A percentile compares a stretch with the other conserved stretches of the same genome.
phyloP scores from a whole-genome alignment of 2,113 vertebrate genomes.

The Hydrochoerus hydrochaeris region DNA sequence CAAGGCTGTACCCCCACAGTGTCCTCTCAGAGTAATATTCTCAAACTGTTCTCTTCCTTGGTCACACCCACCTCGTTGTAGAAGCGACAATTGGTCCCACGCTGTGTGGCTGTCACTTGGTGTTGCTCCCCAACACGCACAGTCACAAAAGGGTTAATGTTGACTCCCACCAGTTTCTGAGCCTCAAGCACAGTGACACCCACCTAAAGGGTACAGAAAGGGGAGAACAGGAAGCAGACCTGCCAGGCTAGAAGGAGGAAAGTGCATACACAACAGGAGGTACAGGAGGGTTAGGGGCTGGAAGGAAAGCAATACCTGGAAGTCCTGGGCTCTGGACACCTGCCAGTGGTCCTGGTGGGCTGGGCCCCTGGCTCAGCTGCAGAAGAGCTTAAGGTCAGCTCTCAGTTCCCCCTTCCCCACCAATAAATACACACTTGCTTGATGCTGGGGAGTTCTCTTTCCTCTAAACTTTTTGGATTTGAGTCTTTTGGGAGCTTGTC shows the following conservation, averaged over 20 bases:
- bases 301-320: constrained; percentile 89
- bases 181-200: constrained; percentile 94
- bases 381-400: not conserved
- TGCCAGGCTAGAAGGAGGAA: not conserved
- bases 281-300: not conserved
- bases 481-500: not conserved
- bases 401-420: not conserved
- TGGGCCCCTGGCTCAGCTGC: constrained; percentile 88
- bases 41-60: not conserved
- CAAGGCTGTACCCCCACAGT: fast-evolving
- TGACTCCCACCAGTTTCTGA: constrained; percentile 95
- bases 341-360: constrained; percentile 83
- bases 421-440: not conserved
- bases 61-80: constrained; percentile 87
- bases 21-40: not conserved
- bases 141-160: constrained; percentile 95
- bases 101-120: constrained; percentile 90
- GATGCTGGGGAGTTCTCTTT: not conserved
- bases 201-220: constrained; percentile 84
- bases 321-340: constrained; percentile 86
- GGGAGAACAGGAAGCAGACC: not conserved
- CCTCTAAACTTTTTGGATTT: constrained; percentile 5
- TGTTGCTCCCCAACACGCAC: constrained; percentile 92
- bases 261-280: not conserved
- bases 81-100: constrained; percentile 93